A percentile compares a stretch with the other conserved stretches of the same genome.
Conservation (phyloP, 2,113 vertebrate genomes). For the Probosciger aterrimus region DNA sequence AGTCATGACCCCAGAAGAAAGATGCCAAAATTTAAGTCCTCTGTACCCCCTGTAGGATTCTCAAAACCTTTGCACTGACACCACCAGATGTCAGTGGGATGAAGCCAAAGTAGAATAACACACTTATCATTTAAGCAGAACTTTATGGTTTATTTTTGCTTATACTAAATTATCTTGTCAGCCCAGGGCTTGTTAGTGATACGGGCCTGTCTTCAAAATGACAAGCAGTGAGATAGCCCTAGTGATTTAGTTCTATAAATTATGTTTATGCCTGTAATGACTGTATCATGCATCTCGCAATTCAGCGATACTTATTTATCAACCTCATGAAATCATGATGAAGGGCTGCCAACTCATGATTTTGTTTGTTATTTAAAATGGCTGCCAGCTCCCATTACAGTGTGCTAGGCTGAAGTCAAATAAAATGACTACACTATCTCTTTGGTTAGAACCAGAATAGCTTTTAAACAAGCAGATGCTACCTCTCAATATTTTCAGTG, state of each 20-base stretch:
- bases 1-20: not conserved
- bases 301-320: not conserved
- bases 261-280: not conserved
- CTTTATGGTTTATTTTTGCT: conserved; percentile 1
- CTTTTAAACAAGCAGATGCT: not conserved
- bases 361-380: not conserved
- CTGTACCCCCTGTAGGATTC: not conserved
- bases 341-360: not conserved
- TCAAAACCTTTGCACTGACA: not conserved
- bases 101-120: not conserved
- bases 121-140: not conserved
- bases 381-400: not conserved
- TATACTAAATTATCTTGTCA: not conserved
- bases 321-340: not conserved
- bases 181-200: not conserved
- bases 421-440: not conserved
- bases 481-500: not conserved
- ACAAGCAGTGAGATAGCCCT: not conserved
- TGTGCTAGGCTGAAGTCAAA: not conserved
- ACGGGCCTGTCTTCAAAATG: not conserved
- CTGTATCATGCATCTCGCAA: not conserved
- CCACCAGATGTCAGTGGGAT: not conserved
- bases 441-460: not conserved
- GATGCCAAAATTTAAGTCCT: not conserved
- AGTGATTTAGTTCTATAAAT: not conserved